Evolutionary conservation across 1,140 invertebrate species (phyloP).

Genomic region (Diabrotica undecimpunctata): DNA sequence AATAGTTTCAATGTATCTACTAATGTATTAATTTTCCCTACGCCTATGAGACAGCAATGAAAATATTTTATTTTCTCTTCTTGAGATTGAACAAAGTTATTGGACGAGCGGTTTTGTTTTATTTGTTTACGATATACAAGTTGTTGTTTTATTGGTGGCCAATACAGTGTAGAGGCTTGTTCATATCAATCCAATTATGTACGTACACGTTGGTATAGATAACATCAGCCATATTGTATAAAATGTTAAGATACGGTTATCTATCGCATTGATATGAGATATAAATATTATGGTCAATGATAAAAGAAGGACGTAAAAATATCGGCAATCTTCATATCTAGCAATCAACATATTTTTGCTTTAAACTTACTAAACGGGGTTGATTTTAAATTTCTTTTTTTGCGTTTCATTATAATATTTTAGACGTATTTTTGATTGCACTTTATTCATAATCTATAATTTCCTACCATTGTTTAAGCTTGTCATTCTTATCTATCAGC

Average conservation of each 20-base stretch:
- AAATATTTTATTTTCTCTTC: conserved; percentile 3
- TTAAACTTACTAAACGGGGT: too few relatives aligned
- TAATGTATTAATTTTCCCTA: too few relatives aligned
- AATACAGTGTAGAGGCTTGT: not conserved
- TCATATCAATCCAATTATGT: not conserved
- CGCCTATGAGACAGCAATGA: not conserved
- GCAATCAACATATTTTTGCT: too few relatives aligned
- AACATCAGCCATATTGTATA: not conserved
- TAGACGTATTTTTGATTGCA: too few relatives aligned
- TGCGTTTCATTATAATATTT: too few relatives aligned
- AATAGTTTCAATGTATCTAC: too few relatives aligned
- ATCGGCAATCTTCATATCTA: too few relatives aligned
- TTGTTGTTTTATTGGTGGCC: not conserved
- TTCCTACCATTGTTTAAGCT: too few relatives aligned
- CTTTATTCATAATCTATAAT: too few relatives aligned
- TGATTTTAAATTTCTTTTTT: too few relatives aligned
- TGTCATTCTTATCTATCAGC: too few relatives aligned
- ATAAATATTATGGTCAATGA: not conserved
- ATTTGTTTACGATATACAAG: not conserved
- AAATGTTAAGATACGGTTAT: conserved; percentile 1
- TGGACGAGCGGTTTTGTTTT: not conserved
- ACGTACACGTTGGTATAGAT: not conserved
- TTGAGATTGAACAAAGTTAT: not conserved
- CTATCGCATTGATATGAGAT: conserved; percentile 3
- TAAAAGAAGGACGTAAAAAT: not conserved